Evolutionary conservation across 1,140 invertebrate genomes (phyloP).

Genomic region (Dufourea novaeangliae): DNA sequence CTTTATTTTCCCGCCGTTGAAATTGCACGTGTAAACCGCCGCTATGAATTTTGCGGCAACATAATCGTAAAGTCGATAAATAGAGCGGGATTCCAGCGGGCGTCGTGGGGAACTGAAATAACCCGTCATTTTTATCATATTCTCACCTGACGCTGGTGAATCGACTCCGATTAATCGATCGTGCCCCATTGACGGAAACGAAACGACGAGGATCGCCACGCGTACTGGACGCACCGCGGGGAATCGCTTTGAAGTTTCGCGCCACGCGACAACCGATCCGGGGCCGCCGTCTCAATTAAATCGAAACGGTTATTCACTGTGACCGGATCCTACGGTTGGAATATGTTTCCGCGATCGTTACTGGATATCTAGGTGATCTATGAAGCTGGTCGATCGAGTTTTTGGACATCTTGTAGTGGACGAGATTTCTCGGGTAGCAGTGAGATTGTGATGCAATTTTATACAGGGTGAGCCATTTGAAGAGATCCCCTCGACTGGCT

Average conservation of each 20-base stretch:
- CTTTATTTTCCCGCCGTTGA: constrained; percentile 23
- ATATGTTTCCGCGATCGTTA: constrained; percentile 28
- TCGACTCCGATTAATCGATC: constrained; percentile 46
- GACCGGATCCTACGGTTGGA: neutral
- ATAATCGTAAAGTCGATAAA: constrained; percentile 64
- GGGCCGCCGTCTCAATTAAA: constrained; percentile 58
- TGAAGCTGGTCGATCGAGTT: neutral
- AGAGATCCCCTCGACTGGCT: no score
- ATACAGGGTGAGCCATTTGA: no score
- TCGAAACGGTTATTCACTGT: constrained; percentile 7
- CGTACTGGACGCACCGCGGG: neutral
- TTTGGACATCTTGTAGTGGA: constrained; percentile 20
- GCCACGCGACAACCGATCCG: constrained; percentile 14
- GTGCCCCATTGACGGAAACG: neutral
- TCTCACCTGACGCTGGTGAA: constrained; percentile 38
- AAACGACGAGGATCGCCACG: constrained; percentile 10
- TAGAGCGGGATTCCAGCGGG: constrained; percentile 59
- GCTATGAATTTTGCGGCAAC: constrained; percentile 55
- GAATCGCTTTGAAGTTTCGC: neutral
- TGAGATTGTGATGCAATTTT: no score
- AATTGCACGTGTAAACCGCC: constrained; percentile 39
- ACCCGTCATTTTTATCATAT: constrained; percentile 58
- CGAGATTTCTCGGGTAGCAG: neutral
- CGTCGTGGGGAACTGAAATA: constrained; percentile 26
- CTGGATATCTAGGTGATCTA: constrained; percentile 25